Evolutionary conservation across 2,113 vertebrate genomes (phyloP).

Genomic region (Lathamus discolor): DNA sequence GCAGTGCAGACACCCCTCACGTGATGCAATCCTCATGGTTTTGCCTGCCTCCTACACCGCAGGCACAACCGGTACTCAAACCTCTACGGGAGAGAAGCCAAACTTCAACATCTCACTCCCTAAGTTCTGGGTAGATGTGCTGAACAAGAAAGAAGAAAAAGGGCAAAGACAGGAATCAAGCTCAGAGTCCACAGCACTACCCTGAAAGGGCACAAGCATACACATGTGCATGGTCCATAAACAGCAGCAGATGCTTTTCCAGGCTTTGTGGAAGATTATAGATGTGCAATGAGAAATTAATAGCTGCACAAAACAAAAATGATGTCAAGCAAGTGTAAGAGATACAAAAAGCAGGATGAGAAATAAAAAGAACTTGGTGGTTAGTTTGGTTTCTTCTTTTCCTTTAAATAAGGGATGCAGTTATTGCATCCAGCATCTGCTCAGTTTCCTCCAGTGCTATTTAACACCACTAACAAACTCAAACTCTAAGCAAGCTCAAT

Average conservation of each 20-base stretch:
- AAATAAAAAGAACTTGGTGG: neutral
- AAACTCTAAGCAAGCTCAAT: neutral
- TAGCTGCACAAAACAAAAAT: neutral
- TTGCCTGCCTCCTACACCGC: neutral
- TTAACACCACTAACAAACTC: neutral
- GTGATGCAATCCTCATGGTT: neutral
- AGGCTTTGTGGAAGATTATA: neutral
- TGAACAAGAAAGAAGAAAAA: neutral
- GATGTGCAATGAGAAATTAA: neutral
- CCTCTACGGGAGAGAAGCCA: neutral
- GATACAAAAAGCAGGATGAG: neutral
- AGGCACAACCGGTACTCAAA: neutral
- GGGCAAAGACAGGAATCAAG: neutral
- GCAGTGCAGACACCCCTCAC: neutral
- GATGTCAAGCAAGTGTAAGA: fast-evolving
- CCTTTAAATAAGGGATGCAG: neutral
- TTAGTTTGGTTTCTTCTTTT: neutral
- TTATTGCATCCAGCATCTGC: neutral
- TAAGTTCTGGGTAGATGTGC: neutral
- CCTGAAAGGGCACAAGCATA: neutral
- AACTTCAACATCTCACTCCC: neutral
- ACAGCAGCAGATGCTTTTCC: neutral
- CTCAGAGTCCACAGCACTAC: neutral
- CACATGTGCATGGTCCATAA: fast-evolving
- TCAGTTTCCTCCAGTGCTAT: fast-evolving